Conservation (phyloP, 30 jellyfish, hydroid and myxozoan species). For the Nemopilema nomurai region DNA sequence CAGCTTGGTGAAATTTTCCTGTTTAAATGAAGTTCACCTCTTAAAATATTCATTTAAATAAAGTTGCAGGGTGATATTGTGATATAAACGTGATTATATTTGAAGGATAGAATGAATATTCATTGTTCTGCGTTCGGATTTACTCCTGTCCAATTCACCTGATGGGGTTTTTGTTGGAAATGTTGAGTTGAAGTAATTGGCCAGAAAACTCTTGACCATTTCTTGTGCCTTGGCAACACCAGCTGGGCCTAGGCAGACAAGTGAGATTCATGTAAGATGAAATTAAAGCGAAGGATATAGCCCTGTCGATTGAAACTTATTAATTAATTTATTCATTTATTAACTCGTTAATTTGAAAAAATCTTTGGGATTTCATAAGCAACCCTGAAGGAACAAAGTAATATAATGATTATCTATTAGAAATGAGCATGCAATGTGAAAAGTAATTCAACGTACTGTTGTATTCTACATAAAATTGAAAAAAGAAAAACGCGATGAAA, state of each 20-base stretch:
- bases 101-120: neutral
- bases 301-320: too few relatives aligned
- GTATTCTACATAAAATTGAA: too few relatives aligned
- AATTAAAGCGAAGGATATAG: neutral
- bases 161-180: slow-evolving; percentile 42
- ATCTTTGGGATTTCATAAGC: too few relatives aligned
- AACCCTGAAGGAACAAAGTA: too few relatives aligned
- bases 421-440: too few relatives aligned
- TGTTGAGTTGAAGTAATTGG: slow-evolving; percentile 21
- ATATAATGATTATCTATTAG: too few relatives aligned
- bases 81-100: neutral
- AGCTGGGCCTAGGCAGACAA: slow-evolving; percentile 74
- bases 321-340: too few relatives aligned
- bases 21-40: neutral
- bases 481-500: too few relatives aligned
- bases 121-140: neutral
- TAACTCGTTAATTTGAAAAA: too few relatives aligned
- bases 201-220: slow-evolving; percentile 42
- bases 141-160: neutral
- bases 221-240: slow-evolving; percentile 75
- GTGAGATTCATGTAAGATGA: slow-evolving; percentile 6
- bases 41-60: too few relatives aligned
- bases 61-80: neutral
- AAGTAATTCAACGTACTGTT: too few relatives aligned
- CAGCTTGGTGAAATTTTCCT: slow-evolving; percentile 82